Evolutionary conservation across 2,797 vertebrate species (phyloP).

Genomic region (Leptoclinus maculatus): DNA sequence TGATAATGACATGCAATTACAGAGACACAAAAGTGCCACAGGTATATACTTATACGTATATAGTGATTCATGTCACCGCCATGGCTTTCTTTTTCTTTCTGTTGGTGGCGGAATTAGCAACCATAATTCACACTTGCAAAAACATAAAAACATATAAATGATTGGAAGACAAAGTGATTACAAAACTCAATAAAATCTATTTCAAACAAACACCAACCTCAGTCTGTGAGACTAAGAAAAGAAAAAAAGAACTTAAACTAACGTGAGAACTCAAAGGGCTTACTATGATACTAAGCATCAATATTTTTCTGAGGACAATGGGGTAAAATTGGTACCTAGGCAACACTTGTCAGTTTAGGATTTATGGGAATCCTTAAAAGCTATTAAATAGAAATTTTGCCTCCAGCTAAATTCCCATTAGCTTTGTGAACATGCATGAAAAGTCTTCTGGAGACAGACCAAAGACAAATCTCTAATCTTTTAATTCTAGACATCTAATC

Average conservation of each 20-base stretch:
- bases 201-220: slow-evolving; percentile 2
- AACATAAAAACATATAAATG: slow-evolving; percentile 3
- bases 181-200: neutral
- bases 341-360: slow-evolving; percentile 43
- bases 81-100: slow-evolving; percentile 47
- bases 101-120: slow-evolving; percentile 6
- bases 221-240: neutral
- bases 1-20: slow-evolving; percentile 77
- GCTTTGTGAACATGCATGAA: slow-evolving; percentile 1
- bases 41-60: slow-evolving; percentile 43
- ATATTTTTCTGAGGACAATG: slow-evolving; percentile 37
- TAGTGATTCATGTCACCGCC: slow-evolving; percentile 64
- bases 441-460: neutral
- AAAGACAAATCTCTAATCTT: neutral
- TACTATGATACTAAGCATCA: slow-evolving; percentile 41
- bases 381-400: slow-evolving; percentile 20
- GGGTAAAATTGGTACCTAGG: slow-evolving; percentile 13
- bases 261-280: neutral
- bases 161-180: neutral
- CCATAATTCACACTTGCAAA: neutral
- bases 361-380: slow-evolving; percentile 28
- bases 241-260: neutral
- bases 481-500: slow-evolving; percentile 15
- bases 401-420: slow-evolving; percentile 24
- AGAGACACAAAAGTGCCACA: slow-evolving; percentile 72